Conservation (phyloP, 2,113 vertebrate species). For the Hoplias malabaricus region DNA sequence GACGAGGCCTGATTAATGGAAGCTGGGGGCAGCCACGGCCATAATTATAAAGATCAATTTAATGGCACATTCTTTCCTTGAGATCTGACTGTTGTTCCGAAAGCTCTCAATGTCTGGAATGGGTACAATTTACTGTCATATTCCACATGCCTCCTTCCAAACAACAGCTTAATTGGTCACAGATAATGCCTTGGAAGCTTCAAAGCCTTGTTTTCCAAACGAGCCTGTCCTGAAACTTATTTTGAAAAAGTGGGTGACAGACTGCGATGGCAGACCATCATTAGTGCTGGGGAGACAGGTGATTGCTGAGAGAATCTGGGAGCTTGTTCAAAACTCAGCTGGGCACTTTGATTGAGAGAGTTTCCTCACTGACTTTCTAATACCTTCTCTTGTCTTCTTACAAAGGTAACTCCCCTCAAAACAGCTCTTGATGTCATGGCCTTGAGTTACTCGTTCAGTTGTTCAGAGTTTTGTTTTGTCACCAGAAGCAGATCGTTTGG, state of each 20-base stretch:
- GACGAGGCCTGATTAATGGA: constrained; percentile 39
- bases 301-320: constrained; percentile 65
- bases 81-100: constrained; percentile 22
- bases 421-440: constrained; percentile 5
- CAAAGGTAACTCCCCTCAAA: constrained; percentile 26
- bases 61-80: constrained; percentile 24
- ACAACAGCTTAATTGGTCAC: constrained; percentile 46
- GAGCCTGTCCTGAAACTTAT: constrained; percentile 47
- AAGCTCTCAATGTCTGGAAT: constrained; percentile 30
- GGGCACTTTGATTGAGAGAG: constrained; percentile 50
- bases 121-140: constrained; percentile 33
- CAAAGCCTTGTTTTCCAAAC: constrained; percentile 33
- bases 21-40: constrained; percentile 20
- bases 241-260: constrained; percentile 42
- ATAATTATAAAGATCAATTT: constrained; percentile 39
- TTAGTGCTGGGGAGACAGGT: constrained; percentile 51
- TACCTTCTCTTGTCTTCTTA: constrained; percentile 28
- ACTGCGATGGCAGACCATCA: constrained; percentile 45
- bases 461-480: neutral
- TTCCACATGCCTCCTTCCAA: constrained; percentile 32
- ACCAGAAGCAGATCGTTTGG: neutral
- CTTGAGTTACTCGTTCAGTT: neutral
- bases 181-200: constrained; percentile 40
- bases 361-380: constrained; percentile 41
- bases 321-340: constrained; percentile 67